A percentile compares a stretch with the other conserved stretches of the same genome.
Evolutionary conservation across 2,113 vertebrate genomes (phyloP).

Genomic region (Pseudorasbora parva): DNA sequence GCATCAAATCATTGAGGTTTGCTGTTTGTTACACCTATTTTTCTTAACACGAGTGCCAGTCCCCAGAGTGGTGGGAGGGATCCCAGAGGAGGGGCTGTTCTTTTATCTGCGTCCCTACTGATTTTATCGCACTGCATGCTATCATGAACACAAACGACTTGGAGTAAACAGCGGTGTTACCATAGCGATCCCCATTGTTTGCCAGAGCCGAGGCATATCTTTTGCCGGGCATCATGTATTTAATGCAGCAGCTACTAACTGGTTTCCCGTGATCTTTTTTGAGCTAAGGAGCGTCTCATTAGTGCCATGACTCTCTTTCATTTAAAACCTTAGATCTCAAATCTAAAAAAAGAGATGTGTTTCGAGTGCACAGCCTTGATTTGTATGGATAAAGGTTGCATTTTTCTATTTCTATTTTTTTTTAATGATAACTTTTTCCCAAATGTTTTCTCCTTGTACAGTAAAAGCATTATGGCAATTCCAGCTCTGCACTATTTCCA

Average conservation of each 20-base stretch:
- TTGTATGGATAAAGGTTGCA: neutral
- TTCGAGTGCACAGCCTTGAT: slow-evolving; percentile 12
- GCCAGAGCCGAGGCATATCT: slow-evolving; percentile 61
- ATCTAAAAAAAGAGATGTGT: slow-evolving; percentile 2
- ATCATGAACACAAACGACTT: slow-evolving; percentile 78
- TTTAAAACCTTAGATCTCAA: slow-evolving; percentile 38
- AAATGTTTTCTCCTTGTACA: slow-evolving; percentile 79
- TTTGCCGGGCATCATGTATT: slow-evolving; percentile 24
- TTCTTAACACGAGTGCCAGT: slow-evolving; percentile 75
- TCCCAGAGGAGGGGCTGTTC: slow-evolving; percentile 76
- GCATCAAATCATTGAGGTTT: slow-evolving; percentile 71
- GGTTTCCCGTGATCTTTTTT: slow-evolving; percentile 44
- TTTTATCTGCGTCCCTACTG: slow-evolving; percentile 78
- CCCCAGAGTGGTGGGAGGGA: slow-evolving; percentile 62
- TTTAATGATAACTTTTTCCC: slow-evolving; percentile 67
- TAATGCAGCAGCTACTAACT: slow-evolving; percentile 39
- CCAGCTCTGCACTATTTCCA: slow-evolving; percentile 75
- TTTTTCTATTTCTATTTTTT: neutral
- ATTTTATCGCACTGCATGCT: slow-evolving; percentile 76
- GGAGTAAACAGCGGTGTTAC: slow-evolving; percentile 80
- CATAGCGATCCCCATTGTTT: slow-evolving; percentile 78
- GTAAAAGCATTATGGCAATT: slow-evolving; percentile 64
- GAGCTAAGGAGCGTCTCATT: slow-evolving; percentile 19
- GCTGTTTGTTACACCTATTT: slow-evolving; percentile 78
- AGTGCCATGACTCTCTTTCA: slow-evolving; percentile 42